Conservation (phyloP, 2,113 vertebrate species). For the Myiozetetes cayanensis region DNA sequence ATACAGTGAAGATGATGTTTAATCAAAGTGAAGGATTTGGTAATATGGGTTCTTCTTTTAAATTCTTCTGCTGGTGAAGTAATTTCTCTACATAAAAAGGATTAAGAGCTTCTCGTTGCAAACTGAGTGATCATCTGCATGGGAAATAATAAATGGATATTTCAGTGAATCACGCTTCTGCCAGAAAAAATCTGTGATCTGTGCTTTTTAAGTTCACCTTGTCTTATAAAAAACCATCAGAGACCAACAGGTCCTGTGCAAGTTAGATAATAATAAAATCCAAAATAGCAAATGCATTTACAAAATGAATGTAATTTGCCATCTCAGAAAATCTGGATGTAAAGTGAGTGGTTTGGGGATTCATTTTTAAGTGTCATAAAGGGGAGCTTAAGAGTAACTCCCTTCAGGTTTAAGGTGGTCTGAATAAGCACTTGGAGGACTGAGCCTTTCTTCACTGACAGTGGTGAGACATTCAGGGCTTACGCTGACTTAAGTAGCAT, state of each 20-base stretch:
- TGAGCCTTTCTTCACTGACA: background rate
- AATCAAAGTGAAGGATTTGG: slow-evolving; percentile 88
- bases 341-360: background rate
- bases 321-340: background rate
- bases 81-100: background rate
- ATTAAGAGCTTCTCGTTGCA: background rate
- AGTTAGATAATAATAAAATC: background rate
- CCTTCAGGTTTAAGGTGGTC: background rate
- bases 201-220: background rate
- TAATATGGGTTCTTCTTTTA: slow-evolving; percentile 60
- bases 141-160: background rate
- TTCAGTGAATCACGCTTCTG: background rate
- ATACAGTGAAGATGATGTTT: slow-evolving; percentile 84
- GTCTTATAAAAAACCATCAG: background rate
- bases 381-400: background rate
- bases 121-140: fast-evolving
- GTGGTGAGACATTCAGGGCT: background rate
- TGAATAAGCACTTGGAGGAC: background rate
- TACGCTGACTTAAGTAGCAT: background rate
- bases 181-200: background rate
- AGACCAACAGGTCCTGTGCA: background rate
- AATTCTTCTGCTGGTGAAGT: background rate
- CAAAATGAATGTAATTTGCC: background rate
- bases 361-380: background rate
- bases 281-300: background rate